phyloP scores from a whole-genome alignment of 2,113 vertebrate genomes.

The Blennius ocellaris region DNA sequence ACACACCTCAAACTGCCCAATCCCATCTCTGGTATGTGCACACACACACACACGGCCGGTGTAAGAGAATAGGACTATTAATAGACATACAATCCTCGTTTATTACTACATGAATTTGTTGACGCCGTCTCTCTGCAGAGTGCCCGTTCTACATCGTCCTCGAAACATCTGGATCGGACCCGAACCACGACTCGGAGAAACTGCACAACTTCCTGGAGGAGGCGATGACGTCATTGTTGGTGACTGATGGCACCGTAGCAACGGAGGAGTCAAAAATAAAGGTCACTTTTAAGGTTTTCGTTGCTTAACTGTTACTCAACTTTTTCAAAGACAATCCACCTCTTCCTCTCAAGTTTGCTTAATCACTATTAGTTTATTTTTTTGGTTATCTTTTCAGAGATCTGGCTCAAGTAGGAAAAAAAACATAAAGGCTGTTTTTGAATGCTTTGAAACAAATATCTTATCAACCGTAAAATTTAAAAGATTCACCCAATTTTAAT shows the following conservation, averaged over 20 bases:
- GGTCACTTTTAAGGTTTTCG: constrained; percentile 68
- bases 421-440: too few relatives aligned
- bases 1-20: constrained; percentile 87
- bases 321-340: too few relatives aligned
- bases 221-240: constrained; percentile 83
- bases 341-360: too few relatives aligned
- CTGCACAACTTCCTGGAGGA: constrained; percentile 88
- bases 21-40: constrained; percentile 88
- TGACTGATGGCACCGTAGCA: constrained; percentile 90
- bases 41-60: background rate
- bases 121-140: constrained; percentile 75
- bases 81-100: too few relatives aligned
- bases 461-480: too few relatives aligned
- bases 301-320: too few relatives aligned
- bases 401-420: too few relatives aligned
- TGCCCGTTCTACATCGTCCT: constrained; percentile 93
- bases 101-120: constrained; percentile 52
- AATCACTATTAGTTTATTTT: too few relatives aligned
- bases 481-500: too few relatives aligned
- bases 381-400: too few relatives aligned
- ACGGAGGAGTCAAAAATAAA: constrained; percentile 89
- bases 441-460: too few relatives aligned
- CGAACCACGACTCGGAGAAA: constrained; percentile 89
- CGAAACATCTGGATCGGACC: constrained; percentile 92
- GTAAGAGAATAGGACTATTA: too few relatives aligned